Conservation (phyloP, 2,797 vertebrate species). For the Typhlichthys subterraneus region DNA sequence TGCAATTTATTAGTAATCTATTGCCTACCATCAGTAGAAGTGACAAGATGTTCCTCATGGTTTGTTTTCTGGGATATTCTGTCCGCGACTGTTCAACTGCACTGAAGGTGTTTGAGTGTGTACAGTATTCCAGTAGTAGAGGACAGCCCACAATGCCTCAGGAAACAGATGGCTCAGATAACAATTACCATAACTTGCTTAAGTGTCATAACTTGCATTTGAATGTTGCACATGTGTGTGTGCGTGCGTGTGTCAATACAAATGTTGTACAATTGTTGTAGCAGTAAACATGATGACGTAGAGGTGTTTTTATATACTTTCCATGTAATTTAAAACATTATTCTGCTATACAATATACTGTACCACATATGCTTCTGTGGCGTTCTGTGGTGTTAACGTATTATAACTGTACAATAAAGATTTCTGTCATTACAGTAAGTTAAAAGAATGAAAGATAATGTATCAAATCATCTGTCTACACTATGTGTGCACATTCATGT, state of each 20-base stretch:
- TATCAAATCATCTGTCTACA: too few species aligned
- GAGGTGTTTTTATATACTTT: conserved; percentile 2
- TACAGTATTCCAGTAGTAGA: background rate
- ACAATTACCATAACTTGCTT: too few species aligned
- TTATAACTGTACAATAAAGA: too few species aligned
- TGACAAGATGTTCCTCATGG: conserved; percentile 50
- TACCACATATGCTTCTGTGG: too few species aligned
- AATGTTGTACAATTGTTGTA: conserved; percentile 1
- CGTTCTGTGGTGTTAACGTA: too few species aligned
- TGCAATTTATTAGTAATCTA: background rate
- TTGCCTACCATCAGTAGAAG: conserved; percentile 58
- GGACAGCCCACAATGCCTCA: conserved; percentile 52
- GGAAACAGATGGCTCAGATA: conserved; percentile 12
- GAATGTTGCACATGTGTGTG: too few species aligned
- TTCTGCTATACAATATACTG: too few species aligned
- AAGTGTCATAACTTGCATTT: too few species aligned
- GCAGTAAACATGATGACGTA: conserved; percentile 2
- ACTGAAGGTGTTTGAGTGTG: background rate
- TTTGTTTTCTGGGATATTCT: background rate
- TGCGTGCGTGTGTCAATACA: background rate
- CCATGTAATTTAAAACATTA: background rate
- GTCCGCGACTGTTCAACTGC: background rate
- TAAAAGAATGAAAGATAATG: too few species aligned
- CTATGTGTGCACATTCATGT: too few species aligned
- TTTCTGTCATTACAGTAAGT: too few species aligned